Percentiles rank a stretch among this genome's conserved stretches.
Evolutionary conservation across 2,797 vertebrate species (phyloP).

Genomic region (Macropus fuliginosus): DNA sequence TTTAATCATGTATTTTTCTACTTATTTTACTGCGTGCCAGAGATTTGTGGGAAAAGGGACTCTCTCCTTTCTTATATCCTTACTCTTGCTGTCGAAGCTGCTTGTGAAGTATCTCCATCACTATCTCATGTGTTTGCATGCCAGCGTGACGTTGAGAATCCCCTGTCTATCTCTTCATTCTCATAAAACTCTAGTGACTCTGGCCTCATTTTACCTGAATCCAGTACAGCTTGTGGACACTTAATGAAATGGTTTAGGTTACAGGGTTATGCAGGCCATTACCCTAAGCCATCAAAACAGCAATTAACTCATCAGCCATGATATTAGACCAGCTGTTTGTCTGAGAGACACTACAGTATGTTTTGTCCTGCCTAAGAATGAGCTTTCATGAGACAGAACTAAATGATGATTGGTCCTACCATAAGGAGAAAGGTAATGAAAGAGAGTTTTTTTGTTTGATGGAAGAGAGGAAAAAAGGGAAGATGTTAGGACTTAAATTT

Average conservation of each 20-base stretch:
- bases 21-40: neutral
- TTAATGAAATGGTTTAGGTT: constrained; percentile 62
- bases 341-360: constrained; percentile 5
- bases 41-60: neutral
- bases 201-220: constrained; percentile 16
- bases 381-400: constrained; percentile 33
- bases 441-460: neutral
- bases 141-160: no score
- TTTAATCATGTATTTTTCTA: neutral
- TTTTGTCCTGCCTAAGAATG: constrained; percentile 10
- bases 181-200: constrained; percentile 1
- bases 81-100: neutral
- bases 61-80: neutral
- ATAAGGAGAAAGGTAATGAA: constrained; percentile 6
- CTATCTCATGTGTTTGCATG: neutral
- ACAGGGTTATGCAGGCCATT: constrained; percentile 55
- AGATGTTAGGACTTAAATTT: neutral
- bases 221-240: neutral
- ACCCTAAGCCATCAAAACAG: constrained; percentile 65
- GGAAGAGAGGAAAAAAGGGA: neutral
- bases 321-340: constrained; percentile 58
- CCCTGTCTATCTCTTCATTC: neutral
- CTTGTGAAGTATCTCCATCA: neutral
- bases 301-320: constrained; percentile 66
- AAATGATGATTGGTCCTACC: constrained; percentile 9